phyloP scores from a whole-genome alignment of 1,140 invertebrate species.

The Drosophila gunungcola region DNA sequence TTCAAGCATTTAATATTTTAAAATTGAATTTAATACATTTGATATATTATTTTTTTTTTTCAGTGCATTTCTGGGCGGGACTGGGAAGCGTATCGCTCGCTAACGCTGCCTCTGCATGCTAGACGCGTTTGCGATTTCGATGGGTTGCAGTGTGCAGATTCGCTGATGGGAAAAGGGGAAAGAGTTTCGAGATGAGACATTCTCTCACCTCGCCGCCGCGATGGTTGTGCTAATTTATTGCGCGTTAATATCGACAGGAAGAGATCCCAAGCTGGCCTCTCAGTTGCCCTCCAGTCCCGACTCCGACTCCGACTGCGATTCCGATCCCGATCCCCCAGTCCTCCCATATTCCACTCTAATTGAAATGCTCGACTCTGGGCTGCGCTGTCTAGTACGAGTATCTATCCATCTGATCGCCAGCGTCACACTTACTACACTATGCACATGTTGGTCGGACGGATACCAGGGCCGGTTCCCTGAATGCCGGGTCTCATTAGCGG shows the following conservation, averaged over 20 bases:
- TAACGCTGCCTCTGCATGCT: constrained; percentile 64
- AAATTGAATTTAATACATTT: no score
- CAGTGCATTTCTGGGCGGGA: constrained; percentile 12
- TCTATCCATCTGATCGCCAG: constrained; percentile 58
- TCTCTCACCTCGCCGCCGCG: constrained; percentile 62
- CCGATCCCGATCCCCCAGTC: neutral
- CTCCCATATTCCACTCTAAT: constrained; percentile 41
- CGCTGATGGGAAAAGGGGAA: neutral
- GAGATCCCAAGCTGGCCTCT: constrained; percentile 27
- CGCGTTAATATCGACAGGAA: constrained; percentile 83
- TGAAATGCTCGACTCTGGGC: constrained; percentile 60
- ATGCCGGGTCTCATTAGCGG: constrained; percentile 72
- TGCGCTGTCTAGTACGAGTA: constrained; percentile 14
- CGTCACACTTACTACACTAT: constrained; percentile 59
- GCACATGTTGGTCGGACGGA: constrained; percentile 44
- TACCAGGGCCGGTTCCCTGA: constrained; percentile 14
- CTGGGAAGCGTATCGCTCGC: constrained; percentile 39
- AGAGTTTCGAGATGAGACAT: constrained; percentile 38
- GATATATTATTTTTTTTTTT: neutral
- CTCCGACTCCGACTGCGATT: no score
- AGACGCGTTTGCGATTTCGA: constrained; percentile 44
- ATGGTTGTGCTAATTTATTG: constrained; percentile 82
- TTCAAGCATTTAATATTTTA: no score
- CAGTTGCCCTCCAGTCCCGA: constrained; percentile 3
- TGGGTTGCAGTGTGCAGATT: constrained; percentile 24